Base-by-base conservation (phyloP, 2,888 invertebrate species). In the Eustalomyia histrio region DNA sequence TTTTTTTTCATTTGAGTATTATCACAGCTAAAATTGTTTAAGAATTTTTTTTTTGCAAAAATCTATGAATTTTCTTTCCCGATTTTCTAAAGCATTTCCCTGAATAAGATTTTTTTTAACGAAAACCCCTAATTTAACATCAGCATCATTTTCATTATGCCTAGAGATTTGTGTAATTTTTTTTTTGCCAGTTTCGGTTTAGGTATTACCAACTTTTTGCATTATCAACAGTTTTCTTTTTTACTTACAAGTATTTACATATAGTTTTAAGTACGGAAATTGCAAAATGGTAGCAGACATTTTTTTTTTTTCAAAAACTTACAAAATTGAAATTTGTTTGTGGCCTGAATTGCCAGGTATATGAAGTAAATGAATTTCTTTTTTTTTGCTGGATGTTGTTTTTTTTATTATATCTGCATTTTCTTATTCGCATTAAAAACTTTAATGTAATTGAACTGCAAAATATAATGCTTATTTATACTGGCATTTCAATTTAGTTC, bases 401-500 rank as follows among this genome's bases (percentile, higher is more conserved):
- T 39, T 39, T 39, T 12, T 39, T 12, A 12, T 39, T 39, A 39
- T 12, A 39, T 39, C 39, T 39, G 14, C 10, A 39, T 39, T 12
- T 39, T 8, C 14, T 12, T 29, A 29, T 39, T 39, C 39, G 14
- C 39, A 39, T 39, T 39, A 3, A 14, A 29, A 39, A 39, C 39
- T 39, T 39, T 39, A 39, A 12, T 39, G 39, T 39, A 12, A 39
- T 39, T 39, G 35, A 60, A 52, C 52, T 67, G 24, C 29, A 39
- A 74, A 67, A 65, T 65, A 39, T 60, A 67, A 53, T 67, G 29
- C 1, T 39, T 39, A 12, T 39, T 39, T 39, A 39, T 39, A 39
- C 10, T 29, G 29, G 29, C 29, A 29, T 29, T 29, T 29, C 29
- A 7, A 29, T 29, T 29, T 29, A 29, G 29, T 29, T 29, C 29